phyloP scores from a whole-genome alignment of 2,113 vertebrate genomes.

The Calyptomena viridis region DNA sequence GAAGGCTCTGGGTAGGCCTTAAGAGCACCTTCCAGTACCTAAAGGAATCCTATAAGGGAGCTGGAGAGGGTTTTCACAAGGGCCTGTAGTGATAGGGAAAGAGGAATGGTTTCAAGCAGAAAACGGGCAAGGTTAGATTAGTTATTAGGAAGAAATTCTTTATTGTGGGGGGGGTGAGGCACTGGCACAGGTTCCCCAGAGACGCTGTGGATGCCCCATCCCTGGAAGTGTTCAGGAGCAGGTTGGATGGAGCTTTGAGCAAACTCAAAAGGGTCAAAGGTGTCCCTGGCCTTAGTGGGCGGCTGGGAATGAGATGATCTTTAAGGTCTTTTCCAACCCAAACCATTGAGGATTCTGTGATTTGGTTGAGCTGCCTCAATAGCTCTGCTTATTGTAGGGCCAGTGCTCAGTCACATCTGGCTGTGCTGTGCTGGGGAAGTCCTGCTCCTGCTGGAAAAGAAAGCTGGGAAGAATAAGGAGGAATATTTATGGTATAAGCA shows the following conservation, averaged over 20 bases:
- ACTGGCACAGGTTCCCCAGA: not conserved
- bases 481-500: not conserved
- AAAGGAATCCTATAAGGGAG: not conserved
- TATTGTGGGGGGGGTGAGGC: not conserved
- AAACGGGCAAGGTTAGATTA: not conserved
- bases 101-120: not conserved
- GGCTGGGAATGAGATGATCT: not conserved
- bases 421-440: accelerated
- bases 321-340: not conserved
- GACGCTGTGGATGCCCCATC: not conserved
- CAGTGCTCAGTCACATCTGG: not conserved
- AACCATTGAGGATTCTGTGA: not conserved
- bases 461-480: not conserved
- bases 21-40: not conserved
- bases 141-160: not conserved
- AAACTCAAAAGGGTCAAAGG: not conserved
- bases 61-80: not conserved
- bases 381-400: not conserved
- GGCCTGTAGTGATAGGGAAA: not conserved
- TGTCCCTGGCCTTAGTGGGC: not conserved
- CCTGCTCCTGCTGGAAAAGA: not conserved
- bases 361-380: not conserved
- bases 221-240: not conserved
- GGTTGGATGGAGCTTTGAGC: not conserved
- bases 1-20: not conserved